phyloP scores from a whole-genome alignment of 1,140 invertebrate species.

The Megalonaias nervosa region DNA sequence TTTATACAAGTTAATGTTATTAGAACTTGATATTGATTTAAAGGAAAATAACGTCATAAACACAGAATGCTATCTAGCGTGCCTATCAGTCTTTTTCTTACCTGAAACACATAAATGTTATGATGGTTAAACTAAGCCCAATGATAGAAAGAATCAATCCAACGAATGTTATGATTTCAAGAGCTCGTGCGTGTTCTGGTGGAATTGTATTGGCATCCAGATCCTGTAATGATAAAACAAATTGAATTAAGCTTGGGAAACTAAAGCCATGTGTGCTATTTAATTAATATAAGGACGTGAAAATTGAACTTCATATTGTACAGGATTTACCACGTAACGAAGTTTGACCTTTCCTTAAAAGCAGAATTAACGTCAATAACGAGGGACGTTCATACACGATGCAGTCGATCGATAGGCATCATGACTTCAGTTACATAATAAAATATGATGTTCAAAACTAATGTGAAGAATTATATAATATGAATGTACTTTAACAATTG shows the following conservation, averaged over 20 bases:
- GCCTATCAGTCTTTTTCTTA: slow-evolving; percentile 22
- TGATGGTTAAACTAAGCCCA: slow-evolving; percentile 54
- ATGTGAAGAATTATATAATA: no score
- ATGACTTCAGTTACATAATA: not conserved
- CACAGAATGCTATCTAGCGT: no score
- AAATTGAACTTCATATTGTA: no score
- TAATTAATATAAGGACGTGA: not conserved
- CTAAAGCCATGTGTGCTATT: not conserved
- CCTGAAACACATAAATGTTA: slow-evolving; percentile 63
- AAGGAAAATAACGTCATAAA: not conserved
- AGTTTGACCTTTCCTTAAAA: not conserved
- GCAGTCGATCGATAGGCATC: not conserved
- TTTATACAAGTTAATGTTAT: not conserved
- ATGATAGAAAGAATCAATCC: slow-evolving; percentile 62
- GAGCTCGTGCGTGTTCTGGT: slow-evolving; percentile 39
- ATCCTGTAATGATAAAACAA: slow-evolving; percentile 36
- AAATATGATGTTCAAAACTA: not conserved
- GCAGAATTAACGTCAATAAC: not conserved
- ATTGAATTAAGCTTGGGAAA: not conserved
- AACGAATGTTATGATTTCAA: slow-evolving; percentile 58
- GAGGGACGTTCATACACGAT: not conserved
- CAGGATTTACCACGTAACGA: no score
- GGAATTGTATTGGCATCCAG: slow-evolving; percentile 39
- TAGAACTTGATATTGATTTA: not conserved
- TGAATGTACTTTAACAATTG: no score